Base-by-base conservation (phyloP, 2,888 invertebrate species). In the Sarcophaga variegata region DNA sequence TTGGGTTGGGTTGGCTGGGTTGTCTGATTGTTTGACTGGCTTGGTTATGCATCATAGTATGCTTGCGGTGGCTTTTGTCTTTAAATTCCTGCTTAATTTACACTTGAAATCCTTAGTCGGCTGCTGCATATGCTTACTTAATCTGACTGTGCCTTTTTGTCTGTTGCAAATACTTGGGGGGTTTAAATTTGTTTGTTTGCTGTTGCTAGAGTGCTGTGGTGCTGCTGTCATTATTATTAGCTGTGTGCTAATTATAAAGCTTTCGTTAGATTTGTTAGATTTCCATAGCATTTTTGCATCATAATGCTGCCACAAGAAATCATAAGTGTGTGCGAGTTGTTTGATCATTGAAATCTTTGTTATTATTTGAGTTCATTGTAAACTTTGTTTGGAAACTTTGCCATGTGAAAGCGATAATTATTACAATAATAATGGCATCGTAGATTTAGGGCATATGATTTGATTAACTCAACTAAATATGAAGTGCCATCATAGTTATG, bases 51-150 rank as follows among this genome's bases (percentile, higher is more conserved):
- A 37, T 37, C 8, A 3, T 37, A 37, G 37, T 37, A 37, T 37
- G 37, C 37, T 37, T 5, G 27, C n/a, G 69, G 59, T 80, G 77
- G 54, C 83, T 80, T 69, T 20, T 74, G 78, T 81, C 64, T 81
- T 71, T 49, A 75, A 78, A 81, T 87, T 87, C 74, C 74, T 84
- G 78, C 84, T 87, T 81, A 75, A 83, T 81, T 87, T 78, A 77
- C 83, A 83, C 86, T 87, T 87, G 78, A 87, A 81, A 81, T 87
- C 71, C 70, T 62, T 54, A 78, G 8, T 69, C 25, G 6, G 37
- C 37, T 37, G 8, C 37, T 37, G 37, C 37, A 78, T 77, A 71
- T 81, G 70, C 8, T 37, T 37, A 37, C 8, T 37, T 37, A 37
- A 37, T 37, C 37, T 37, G 6, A 1, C 6, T 37, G 37, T 10